These are phyloP conservation scores for Oxycera nigricornis DNA, from an alignment of 2,888 invertebrate genomes.

Conservation along the genomic window DNA sequence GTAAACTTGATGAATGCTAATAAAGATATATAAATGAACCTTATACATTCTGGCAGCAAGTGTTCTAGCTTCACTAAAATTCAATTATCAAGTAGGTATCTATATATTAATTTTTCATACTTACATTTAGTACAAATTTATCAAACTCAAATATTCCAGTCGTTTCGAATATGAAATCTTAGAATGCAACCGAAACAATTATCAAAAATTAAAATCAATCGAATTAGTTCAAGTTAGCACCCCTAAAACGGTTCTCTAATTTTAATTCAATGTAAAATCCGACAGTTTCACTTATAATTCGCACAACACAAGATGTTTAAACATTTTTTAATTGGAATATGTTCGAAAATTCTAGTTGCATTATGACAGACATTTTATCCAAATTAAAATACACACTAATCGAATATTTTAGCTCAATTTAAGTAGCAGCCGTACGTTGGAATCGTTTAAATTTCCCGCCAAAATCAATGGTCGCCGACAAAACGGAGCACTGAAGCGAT, in stretches of 20 bases:
- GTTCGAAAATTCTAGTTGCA: background rate
- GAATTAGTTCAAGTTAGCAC: background rate
- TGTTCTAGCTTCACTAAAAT: too few species aligned
- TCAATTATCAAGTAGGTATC: too few species aligned
- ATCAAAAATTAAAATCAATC: background rate
- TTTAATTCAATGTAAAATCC: background rate
- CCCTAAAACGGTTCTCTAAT: background rate
- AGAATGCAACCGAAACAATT: background rate
- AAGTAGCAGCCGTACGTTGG: background rate
- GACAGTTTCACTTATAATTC: background rate
- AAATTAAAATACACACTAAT: background rate
- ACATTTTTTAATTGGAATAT: background rate
- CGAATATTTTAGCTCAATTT: background rate
- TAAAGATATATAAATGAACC: too few species aligned
- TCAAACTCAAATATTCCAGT: constrained; percentile 20
- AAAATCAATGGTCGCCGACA: background rate
- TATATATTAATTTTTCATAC: constrained; percentile 14
- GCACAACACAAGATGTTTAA: constrained; percentile 1
- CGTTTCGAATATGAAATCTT: too few species aligned
- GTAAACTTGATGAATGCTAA: too few species aligned
- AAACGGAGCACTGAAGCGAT: background rate
- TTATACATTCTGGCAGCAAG: too few species aligned
- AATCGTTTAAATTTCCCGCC: background rate
- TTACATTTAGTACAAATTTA: constrained; percentile 25
- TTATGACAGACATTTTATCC: constrained; percentile 36